These are phyloP conservation scores for Heterotilapia buettikoferi DNA, from an alignment of 2,113 vertebrate species.

Conservation along the genomic window DNA sequence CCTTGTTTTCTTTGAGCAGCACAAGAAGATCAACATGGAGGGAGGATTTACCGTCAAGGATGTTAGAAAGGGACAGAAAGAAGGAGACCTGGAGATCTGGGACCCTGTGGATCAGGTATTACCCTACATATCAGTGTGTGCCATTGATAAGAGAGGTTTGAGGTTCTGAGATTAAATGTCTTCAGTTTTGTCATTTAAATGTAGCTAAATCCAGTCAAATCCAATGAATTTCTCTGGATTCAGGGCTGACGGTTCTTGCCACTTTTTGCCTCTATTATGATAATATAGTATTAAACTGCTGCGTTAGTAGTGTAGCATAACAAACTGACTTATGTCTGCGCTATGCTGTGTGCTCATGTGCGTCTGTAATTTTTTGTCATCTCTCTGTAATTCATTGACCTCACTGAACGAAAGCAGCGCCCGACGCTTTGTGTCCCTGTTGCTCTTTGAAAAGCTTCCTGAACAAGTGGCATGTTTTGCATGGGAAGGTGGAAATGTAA, in stretches of 20 bases:
- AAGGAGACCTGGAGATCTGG: slow-evolving; percentile 93
- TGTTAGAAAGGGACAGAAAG: slow-evolving; percentile 75
- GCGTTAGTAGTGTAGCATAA: neutral
- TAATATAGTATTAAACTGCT: neutral
- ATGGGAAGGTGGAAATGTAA: neutral
- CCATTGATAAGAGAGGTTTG: neutral
- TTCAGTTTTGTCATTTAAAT: neutral
- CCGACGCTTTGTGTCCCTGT: neutral
- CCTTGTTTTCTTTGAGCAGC: slow-evolving; percentile 66
- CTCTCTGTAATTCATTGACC: neutral
- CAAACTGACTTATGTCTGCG: neutral
- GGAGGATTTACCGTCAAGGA: slow-evolving; percentile 75
- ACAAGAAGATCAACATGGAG: slow-evolving; percentile 90
- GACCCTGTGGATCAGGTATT: slow-evolving; percentile 92
- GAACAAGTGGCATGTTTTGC: neutral
- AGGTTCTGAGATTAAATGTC: neutral
- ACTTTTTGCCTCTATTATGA: neutral
- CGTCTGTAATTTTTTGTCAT: neutral
- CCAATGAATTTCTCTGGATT: neutral
- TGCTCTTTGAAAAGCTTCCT: neutral
- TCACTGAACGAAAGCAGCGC: neutral
- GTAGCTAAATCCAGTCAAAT: neutral
- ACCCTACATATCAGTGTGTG: neutral
- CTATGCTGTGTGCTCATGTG: neutral
- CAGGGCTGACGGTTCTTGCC: fast-evolving